These are phyloP conservation scores for Cuculus canorus DNA, from an alignment of 2,797 vertebrate species.

Conservation along the genomic window DNA sequence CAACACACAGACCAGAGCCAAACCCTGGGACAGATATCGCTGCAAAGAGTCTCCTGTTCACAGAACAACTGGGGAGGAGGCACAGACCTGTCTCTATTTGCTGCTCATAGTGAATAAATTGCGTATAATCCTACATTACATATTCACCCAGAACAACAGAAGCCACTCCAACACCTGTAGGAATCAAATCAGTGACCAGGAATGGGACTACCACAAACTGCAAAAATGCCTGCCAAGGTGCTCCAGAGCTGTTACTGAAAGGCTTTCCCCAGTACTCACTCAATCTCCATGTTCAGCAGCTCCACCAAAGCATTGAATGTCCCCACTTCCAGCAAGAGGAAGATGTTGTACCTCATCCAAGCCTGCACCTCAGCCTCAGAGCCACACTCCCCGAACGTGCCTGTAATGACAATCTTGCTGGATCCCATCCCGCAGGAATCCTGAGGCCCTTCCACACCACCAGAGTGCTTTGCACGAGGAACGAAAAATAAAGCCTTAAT, in stretches of 20 bases:
- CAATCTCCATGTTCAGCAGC: constrained; percentile 98
- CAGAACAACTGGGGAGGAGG: background rate
- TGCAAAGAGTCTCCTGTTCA: background rate
- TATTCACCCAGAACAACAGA: accelerated
- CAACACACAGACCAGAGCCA: accelerated
- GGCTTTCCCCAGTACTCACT: constrained; percentile 79
- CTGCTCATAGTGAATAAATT: background rate
- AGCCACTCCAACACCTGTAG: background rate
- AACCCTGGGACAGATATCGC: background rate
- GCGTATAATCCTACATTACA: background rate
- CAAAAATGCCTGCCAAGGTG: background rate
- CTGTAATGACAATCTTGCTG: constrained; percentile 65
- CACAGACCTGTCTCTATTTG: background rate
- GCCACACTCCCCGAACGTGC: constrained; percentile 91
- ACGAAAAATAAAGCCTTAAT: accelerated
- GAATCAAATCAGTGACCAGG: background rate
- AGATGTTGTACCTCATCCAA: constrained; percentile 96
- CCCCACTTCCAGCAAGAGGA: constrained; percentile 92
- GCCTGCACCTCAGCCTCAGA: constrained; percentile 92
- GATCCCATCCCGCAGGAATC: background rate
- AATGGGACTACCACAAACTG: background rate
- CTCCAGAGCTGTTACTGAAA: background rate
- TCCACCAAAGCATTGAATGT: constrained; percentile 95
- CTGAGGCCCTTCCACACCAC: accelerated
- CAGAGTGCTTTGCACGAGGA: accelerated